Evolutionary conservation across 37 sponge, comb jelly and placozoan genomes (phyloP), one percentile per base, ranked within the genome.

Genomic region (Chondrilla cf. caribensis): DNA sequence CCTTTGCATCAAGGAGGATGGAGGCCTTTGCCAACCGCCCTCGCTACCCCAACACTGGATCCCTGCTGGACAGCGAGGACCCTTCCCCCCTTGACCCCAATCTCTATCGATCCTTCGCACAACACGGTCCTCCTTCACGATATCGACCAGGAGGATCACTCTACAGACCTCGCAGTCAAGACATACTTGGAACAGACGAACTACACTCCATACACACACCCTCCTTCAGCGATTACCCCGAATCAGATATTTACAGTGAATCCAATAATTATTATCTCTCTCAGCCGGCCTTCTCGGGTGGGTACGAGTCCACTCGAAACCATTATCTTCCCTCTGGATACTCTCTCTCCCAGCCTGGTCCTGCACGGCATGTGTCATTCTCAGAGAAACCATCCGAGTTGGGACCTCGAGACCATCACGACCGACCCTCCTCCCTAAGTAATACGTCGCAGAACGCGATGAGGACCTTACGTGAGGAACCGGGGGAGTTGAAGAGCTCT

Each of bases 271-370:
- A 77, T 58, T 79, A 51, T 42, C 89, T 88, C 51, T 88, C 89
- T 0, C 89, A 88, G 66, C 89, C 89, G 4, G 58, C 64, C 33
- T 73, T 2, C 3, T 38, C 71, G 32, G 60, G 25, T 41, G 37
- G 57, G n/a, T 43, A 5, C 8, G 62, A 35, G 32, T 29, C 29
- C 19, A 5, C 21, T 18, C 60, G 40, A 11, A 54, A 5, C 57
- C 60, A 28, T 64, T 28, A 77, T 9, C 38, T 25, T 26, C 82
- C 87, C 21, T n/a, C 79, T 15, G 91, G 91, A 2, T 65, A 38
- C 32, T 82, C 88, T 37, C 91, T 91, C 85, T 91, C 91, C 54
- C 91, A 91, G 78, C 91, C 91, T 19, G 84, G 47, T 6, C 41
- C 62, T 8, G 37, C 39, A 22, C 1, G 76, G 7, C 76, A 73